Conservation (phyloP, 2,797 vertebrate species). For the Spinibarbus caldwelli region DNA sequence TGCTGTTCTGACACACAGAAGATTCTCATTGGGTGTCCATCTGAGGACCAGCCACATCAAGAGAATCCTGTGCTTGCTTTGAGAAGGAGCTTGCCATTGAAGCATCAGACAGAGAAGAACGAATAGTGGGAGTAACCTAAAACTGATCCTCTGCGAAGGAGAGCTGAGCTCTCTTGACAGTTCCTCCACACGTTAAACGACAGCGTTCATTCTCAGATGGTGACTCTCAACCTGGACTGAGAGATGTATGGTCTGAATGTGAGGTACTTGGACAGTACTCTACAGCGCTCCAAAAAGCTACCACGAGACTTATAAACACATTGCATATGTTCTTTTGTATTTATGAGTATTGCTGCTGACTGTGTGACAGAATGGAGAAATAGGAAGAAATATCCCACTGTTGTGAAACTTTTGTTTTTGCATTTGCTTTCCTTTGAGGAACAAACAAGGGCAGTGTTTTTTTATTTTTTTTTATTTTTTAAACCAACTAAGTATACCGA, state of each 20-base stretch:
- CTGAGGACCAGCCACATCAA: constrained; percentile 34
- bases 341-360: constrained; percentile 75
- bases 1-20: background rate
- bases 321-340: constrained; percentile 64
- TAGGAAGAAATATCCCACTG: constrained; percentile 44
- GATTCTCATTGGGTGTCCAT: constrained; percentile 24
- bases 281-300: constrained; percentile 59
- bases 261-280: constrained; percentile 72
- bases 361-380: constrained; percentile 57
- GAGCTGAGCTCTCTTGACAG: constrained; percentile 72
- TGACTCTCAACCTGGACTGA: constrained; percentile 51
- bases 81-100: constrained; percentile 2
- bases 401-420: constrained; percentile 48
- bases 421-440: constrained; percentile 55
- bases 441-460: constrained; percentile 38
- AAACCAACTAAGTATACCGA: constrained; percentile 28
- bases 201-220: constrained; percentile 28
- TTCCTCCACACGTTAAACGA: constrained; percentile 53
- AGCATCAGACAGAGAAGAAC: background rate
- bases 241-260: constrained; percentile 54
- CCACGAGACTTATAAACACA: constrained; percentile 61
- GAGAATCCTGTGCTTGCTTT: constrained; percentile 23
- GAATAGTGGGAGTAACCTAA: constrained; percentile 35
- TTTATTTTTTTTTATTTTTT: background rate
- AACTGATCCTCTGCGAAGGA: constrained; percentile 52